Evolutionary conservation across 2,797 vertebrate species (phyloP), one percentile per base, ranked within the genome.

Genomic region (Threskiornis aethiopicus): DNA sequence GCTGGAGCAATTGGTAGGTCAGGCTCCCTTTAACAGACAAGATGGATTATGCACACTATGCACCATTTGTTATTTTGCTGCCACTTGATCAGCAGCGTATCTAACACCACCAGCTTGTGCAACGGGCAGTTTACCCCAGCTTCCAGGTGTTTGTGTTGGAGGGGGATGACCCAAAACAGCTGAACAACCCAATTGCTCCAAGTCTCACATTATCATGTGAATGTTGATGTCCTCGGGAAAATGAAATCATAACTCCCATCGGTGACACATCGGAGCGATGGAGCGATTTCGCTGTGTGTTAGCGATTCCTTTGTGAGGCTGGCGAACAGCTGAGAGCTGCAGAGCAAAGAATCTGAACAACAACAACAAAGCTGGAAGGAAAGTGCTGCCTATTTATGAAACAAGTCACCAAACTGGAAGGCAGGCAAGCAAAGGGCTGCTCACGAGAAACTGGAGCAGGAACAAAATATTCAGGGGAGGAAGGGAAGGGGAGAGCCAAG

Each of bases 211-310:
- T 26, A 62, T 96, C 93, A 96, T 6, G 84, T 94, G 96, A 87
- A 59, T 4, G 8, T 9, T 8, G 69, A 67, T 67, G 62, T 94
- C 91, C 96, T 89, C 13, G 8, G 94, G 95, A 97, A 88, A 96
- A 96, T 93, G 89, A 96, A 97, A 94, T 97, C 96, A 87, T 91
- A 96, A 94, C 78, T 89, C 72, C 91, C 66, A n/a, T 44, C 10
- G 20, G 96, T 94, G 95, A 97, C 95, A 93, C 94, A 86, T 37
- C 6, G 84, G 90, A 94, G 93, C 77, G 44, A 96, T 41, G 61
- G 83, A 90, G 94, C 37, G 57, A 80, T 96, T 96, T 44, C 41
- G 25, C 95, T 92, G 95, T 11, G 71, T 59, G 89, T 28, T 42
- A 90, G 86, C 41, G 29, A 93, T 91, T 91, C 91, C 88, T 96